A percentile compares a stretch with the other conserved stretches of the same genome.
Evolutionary conservation across 53 echinoderm and acorn worm species (phyloP).

Genomic region (Astropecten irregularis): DNA sequence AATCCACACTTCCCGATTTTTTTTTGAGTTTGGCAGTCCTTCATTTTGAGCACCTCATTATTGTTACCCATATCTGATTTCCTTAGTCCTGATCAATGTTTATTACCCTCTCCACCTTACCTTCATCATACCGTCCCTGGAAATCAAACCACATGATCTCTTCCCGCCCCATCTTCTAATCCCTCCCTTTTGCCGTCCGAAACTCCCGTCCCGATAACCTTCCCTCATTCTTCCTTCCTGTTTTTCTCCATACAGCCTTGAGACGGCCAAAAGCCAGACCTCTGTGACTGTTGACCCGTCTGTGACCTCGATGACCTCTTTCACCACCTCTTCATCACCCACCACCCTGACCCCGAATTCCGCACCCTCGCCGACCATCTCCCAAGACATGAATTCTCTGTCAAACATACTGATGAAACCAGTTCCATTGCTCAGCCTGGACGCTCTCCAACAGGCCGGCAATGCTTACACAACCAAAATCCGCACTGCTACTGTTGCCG

Average conservation of each 20-base stretch:
- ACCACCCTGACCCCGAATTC: slow-evolving; percentile 86
- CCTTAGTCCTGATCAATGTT: slow-evolving; percentile 46
- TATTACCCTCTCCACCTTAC: slow-evolving; percentile 3
- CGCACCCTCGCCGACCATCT: slow-evolving; percentile 77
- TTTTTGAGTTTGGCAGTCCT: slow-evolving; percentile 47
- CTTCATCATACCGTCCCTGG: slow-evolving; percentile 53
- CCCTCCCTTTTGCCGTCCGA: slow-evolving; percentile 26
- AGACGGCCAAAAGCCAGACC: slow-evolving; percentile 99
- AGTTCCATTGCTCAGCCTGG: slow-evolving; percentile 88
- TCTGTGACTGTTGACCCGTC: slow-evolving; percentile 92
- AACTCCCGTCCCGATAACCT: slow-evolving; percentile 57
- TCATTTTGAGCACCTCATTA: slow-evolving; percentile 50
- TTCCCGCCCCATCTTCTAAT: background rate
- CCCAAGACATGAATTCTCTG: slow-evolving; percentile 74
- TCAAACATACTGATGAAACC: slow-evolving; percentile 89
- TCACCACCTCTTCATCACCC: slow-evolving; percentile 91
- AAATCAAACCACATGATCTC: slow-evolving; percentile 24
- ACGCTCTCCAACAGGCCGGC: slow-evolving; percentile 74
- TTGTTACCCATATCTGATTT: slow-evolving; percentile 50
- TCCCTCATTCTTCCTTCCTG: slow-evolving; percentile 54
- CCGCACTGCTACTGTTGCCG: slow-evolving; percentile 73
- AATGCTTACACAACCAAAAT: slow-evolving; percentile 89
- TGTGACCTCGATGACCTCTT: slow-evolving; percentile 90
- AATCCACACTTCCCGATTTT: slow-evolving; percentile 29
- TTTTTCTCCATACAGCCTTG: slow-evolving; percentile 97